Evolutionary conservation across 2,888 invertebrate species (phyloP), one percentile per base, ranked within the genome.

Genomic region (Perizoma affinitatum): DNA sequence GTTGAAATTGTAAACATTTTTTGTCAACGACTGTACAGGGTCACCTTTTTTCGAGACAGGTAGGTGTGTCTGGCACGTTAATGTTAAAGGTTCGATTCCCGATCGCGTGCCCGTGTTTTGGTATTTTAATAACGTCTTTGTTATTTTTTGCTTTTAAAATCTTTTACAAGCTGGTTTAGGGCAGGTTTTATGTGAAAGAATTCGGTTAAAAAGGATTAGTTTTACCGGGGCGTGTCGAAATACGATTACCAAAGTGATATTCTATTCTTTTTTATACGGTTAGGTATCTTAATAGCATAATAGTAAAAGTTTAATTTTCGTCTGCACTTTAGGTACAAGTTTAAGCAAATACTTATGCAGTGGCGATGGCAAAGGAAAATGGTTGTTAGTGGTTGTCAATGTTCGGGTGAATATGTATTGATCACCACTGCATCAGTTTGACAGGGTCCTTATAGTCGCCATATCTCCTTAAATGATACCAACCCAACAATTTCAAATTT

Each of bases 21-120:
- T 54, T 76, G 63, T 67, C 34, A 54, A 10, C 61, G 69, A 48
- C 56, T 67, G 71, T 83, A 82, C 82, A 41, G 60, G 70, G 72
- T 72, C 65, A 71, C 64, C 63, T 82, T 87, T 84, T 86, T 82
- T 75, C 69, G 67, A 70, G 72, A 72, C 79, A 80, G 80, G 84
- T 85, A 82, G 87, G 87, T 79, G 87, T 84, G 82, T 76, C 80
- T 71, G 83, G 79, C 77, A 48, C 62, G 58, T 51, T 68, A 88
- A 89, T 88, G 82, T 82, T 74, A 63, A 83, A 79, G 84, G 86
- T 86, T 87, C 79, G 83, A 82, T 82, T 83, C 83, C 78, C 71
- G 82, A 85, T 87, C 89, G 86, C 88, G 90, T 88, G 90, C 87
- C 73, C 77, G 69, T 73, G 79, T 80, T 84, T 80, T 74, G 80